Conservation (phyloP, 2,888 invertebrate species). For the Sesia apiformis region DNA sequence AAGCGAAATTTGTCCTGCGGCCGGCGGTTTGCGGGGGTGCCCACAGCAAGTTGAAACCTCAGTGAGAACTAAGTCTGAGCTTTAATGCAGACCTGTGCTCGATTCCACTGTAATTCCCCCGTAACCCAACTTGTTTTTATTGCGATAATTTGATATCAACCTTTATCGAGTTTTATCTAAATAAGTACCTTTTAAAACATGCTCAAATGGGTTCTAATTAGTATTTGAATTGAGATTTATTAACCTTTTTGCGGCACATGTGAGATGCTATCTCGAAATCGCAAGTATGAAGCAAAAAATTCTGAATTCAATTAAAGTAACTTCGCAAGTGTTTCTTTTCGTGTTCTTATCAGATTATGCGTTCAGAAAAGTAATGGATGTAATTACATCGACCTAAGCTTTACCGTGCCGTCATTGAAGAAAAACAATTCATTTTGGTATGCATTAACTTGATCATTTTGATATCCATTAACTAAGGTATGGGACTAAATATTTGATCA, state of each 20-base stretch:
- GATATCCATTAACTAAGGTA: too few species aligned
- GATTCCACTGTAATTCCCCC: constrained; percentile 22
- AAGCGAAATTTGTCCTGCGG: constrained; percentile 66
- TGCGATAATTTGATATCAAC: constrained; percentile 16
- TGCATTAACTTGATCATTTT: too few species aligned
- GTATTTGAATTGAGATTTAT: constrained; percentile 34
- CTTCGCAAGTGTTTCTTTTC: constrained; percentile 43
- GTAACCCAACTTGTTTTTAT: constrained; percentile 12
- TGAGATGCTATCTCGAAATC: constrained; percentile 33
- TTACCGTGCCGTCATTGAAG: constrained; percentile 21
- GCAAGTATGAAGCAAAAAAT: constrained; percentile 36
- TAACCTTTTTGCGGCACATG: constrained; percentile 28
- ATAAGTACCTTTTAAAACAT: constrained; percentile 15
- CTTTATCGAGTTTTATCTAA: constrained; percentile 4
- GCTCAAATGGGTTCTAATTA: constrained; percentile 36
- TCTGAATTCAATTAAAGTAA: constrained; percentile 59
- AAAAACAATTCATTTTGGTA: too few species aligned
- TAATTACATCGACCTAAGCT: constrained; percentile 52
- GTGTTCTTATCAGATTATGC: constrained; percentile 56
- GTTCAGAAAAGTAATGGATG: constrained; percentile 53
- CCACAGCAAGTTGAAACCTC: constrained; percentile 38
- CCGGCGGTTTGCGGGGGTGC: constrained; percentile 44
- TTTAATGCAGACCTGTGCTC: constrained; percentile 36
- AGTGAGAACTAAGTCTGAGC: constrained; percentile 31
- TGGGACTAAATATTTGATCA: too few species aligned